A percentile compares a stretch with the other conserved stretches of the same genome.
phyloP scores from a whole-genome alignment of 2,888 invertebrate species.

The Cyrtodaria siliqua region DNA sequence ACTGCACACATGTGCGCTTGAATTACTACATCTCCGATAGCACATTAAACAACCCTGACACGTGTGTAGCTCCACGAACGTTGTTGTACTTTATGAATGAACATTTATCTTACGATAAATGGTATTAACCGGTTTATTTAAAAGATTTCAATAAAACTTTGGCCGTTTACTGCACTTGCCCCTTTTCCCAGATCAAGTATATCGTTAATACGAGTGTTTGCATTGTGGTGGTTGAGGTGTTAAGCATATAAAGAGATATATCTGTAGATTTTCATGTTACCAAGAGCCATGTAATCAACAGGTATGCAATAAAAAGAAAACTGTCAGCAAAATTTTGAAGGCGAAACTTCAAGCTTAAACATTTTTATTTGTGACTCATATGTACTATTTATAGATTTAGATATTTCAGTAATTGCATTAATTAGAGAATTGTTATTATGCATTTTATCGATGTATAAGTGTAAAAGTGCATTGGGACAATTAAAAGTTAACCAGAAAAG shows the following conservation, averaged over 20 bases:
- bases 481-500: too few species aligned
- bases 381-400: too few species aligned
- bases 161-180: constrained; percentile 21
- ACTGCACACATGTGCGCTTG: too few species aligned
- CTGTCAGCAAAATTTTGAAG: constrained; percentile 6
- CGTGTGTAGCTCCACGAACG: too few species aligned
- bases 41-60: too few species aligned
- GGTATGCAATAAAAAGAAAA: not conserved
- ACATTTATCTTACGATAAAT: constrained; percentile 14
- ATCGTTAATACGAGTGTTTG: constrained; percentile 19
- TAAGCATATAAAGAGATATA: constrained; percentile 15
- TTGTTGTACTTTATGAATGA: constrained; percentile 22
- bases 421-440: too few species aligned
- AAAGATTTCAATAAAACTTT: constrained; percentile 34
- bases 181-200: constrained; percentile 22
- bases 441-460: too few species aligned
- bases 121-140: constrained; percentile 19
- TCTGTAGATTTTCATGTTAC: constrained; percentile 9
- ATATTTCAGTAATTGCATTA: too few species aligned
- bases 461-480: too few species aligned
- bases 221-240: constrained; percentile 17
- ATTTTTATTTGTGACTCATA: too few species aligned
- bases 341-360: too few species aligned
- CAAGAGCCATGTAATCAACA: not conserved
- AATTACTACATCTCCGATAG: too few species aligned